Percentiles rank a stretch among this genome's conserved stretches.
Evolutionary conservation across 2,888 invertebrate genomes (phyloP).

Genomic region (Harpalus rubripes): DNA sequence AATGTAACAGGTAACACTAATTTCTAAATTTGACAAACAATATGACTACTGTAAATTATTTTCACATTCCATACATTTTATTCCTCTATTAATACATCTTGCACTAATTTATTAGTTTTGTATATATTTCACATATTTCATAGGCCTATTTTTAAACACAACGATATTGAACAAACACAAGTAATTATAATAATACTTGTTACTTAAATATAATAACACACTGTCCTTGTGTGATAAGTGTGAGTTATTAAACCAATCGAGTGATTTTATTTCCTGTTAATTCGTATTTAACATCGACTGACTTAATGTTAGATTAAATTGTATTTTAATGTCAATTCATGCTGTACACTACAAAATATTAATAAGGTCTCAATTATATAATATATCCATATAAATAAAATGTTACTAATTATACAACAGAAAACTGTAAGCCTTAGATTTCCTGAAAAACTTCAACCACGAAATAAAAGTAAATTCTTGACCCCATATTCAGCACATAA

Average conservation of each 20-base stretch:
- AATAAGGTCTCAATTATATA: conserved; percentile 36
- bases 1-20: background rate
- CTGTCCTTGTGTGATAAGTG: conserved; percentile 16
- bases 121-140: background rate
- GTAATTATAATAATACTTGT: background rate
- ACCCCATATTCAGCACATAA: too few species aligned
- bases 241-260: conserved; percentile 18
- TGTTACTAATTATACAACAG: conserved; percentile 24
- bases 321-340: conserved; percentile 44
- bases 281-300: conserved; percentile 48
- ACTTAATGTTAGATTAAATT: conserved; percentile 33
- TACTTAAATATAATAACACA: conserved; percentile 18
- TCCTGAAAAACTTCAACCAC: too few species aligned
- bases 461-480: too few species aligned
- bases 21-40: background rate
- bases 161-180: conserved; percentile 5
- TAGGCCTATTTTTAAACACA: conserved; percentile 1
- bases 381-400: conserved; percentile 25
- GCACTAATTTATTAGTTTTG: background rate
- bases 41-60: background rate
- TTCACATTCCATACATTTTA: background rate
- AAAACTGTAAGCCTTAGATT: background rate
- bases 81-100: background rate
- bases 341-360: conserved; percentile 42
- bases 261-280: conserved; percentile 13